These are phyloP conservation scores for Conus canariensis DNA, from an alignment of 2,888 invertebrate genomes.

Conservation along the genomic window DNA sequence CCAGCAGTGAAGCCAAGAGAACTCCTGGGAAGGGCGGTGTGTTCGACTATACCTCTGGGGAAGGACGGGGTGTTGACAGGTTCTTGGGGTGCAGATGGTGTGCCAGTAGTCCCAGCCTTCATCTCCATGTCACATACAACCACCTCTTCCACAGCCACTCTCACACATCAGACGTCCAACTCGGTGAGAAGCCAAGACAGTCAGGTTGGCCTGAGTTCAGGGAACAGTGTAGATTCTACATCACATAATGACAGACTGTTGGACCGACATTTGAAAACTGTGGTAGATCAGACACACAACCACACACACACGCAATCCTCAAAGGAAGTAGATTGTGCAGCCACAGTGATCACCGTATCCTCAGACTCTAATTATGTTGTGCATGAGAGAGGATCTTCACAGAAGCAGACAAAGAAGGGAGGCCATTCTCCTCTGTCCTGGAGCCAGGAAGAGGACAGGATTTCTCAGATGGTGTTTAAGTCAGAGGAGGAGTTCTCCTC, in stretches of 20 bases:
- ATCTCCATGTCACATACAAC: background rate
- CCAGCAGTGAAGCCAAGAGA: background rate
- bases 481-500: slow-evolving; percentile 32
- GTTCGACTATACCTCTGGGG: background rate
- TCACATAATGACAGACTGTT: slow-evolving; percentile 8
- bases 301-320: background rate
- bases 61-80: background rate
- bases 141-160: background rate
- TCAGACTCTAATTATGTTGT: background rate
- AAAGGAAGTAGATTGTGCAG: background rate
- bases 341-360: background rate
- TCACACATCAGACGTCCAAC: background rate
- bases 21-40: background rate
- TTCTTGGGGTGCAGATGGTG: background rate
- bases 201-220: background rate
- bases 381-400: background rate
- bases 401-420: no score
- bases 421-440: background rate
- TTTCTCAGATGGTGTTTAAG: slow-evolving; percentile 18
- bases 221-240: background rate
- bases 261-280: background rate
- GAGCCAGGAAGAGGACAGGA: slow-evolving; percentile 1
- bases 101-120: no score
- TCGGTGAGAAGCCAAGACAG: background rate
- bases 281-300: background rate